phyloP scores from a whole-genome alignment of 2,113 vertebrate species.

The Pholis gunnellus region DNA sequence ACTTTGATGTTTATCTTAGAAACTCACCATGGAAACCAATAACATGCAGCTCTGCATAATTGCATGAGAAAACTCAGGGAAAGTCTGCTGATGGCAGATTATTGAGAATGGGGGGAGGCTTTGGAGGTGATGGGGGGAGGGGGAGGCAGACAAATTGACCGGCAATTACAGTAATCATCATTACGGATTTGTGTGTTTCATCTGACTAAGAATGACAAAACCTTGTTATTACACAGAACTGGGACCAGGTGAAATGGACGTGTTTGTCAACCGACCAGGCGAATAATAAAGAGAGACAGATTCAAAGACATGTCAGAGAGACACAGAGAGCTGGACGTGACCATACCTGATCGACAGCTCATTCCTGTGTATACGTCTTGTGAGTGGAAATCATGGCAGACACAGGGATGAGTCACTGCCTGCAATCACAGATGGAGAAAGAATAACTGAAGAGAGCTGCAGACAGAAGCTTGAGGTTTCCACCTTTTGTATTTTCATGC shows the following conservation, averaged over 20 bases:
- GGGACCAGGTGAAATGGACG: conserved; percentile 40
- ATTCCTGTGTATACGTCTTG: conserved; percentile 5
- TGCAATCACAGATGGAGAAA: conserved; percentile 30
- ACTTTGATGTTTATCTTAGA: conserved; percentile 73
- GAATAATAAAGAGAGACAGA: background rate
- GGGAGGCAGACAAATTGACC: conserved; percentile 74
- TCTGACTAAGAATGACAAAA: conserved; percentile 65
- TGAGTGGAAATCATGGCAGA: conserved; percentile 28
- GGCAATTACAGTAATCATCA: conserved; percentile 78
- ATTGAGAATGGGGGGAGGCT: conserved; percentile 7
- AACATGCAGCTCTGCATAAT: conserved; percentile 55
- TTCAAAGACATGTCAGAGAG: background rate
- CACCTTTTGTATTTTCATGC: conserved; percentile 39
- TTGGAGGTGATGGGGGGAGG: conserved; percentile 46
- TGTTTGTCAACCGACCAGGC: background rate
- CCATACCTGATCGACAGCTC: conserved; percentile 26
- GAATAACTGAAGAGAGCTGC: conserved; percentile 27
- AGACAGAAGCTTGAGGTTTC: conserved; percentile 19
- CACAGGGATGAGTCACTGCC: conserved; percentile 55
- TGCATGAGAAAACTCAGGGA: conserved; percentile 64
- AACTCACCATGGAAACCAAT: conserved; percentile 70
- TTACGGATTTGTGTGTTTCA: conserved; percentile 70
- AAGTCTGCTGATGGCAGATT: conserved; percentile 54
- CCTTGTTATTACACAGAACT: conserved; percentile 29
- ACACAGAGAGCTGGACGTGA: conserved; percentile 15